phyloP scores from a whole-genome alignment of 2,797 vertebrate species.

The Nannoperca australis region DNA sequence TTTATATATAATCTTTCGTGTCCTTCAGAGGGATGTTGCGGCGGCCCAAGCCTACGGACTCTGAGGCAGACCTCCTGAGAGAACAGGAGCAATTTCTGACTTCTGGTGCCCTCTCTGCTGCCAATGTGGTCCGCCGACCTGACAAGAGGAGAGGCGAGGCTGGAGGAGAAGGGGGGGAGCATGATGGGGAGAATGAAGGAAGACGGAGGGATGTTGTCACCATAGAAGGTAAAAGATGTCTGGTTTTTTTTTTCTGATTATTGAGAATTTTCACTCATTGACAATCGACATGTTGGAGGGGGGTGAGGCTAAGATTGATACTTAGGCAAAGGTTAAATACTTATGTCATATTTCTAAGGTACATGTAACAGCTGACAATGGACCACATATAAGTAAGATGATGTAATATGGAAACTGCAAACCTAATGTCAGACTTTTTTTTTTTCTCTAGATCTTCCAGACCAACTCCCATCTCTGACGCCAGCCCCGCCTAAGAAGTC shows the following conservation, averaged over 20 bases:
- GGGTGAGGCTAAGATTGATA: neutral
- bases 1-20: neutral
- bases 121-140: slow-evolving; percentile 88
- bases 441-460: slow-evolving; percentile 87
- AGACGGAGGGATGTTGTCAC: slow-evolving; percentile 89
- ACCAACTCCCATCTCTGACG: slow-evolving; percentile 89
- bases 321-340: too few species aligned
- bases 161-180: slow-evolving; percentile 57
- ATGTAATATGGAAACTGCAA: neutral
- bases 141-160: slow-evolving; percentile 89
- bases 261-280: neutral
- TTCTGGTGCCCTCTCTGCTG: slow-evolving; percentile 86
- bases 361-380: neutral
- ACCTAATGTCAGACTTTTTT: neutral
- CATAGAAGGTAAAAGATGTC: slow-evolving; percentile 85
- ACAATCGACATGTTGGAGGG: neutral
- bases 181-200: slow-evolving; percentile 22
- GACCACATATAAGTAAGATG: neutral
- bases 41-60: slow-evolving; percentile 93
- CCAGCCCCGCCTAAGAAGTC: slow-evolving; percentile 94
- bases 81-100: slow-evolving; percentile 92
- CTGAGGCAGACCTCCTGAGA: slow-evolving; percentile 91
- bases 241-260: neutral
- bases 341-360: neutral
- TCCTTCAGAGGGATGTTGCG: slow-evolving; percentile 86